phyloP scores from a whole-genome alignment of 2,113 vertebrate species.

The Bucco capensis region DNA sequence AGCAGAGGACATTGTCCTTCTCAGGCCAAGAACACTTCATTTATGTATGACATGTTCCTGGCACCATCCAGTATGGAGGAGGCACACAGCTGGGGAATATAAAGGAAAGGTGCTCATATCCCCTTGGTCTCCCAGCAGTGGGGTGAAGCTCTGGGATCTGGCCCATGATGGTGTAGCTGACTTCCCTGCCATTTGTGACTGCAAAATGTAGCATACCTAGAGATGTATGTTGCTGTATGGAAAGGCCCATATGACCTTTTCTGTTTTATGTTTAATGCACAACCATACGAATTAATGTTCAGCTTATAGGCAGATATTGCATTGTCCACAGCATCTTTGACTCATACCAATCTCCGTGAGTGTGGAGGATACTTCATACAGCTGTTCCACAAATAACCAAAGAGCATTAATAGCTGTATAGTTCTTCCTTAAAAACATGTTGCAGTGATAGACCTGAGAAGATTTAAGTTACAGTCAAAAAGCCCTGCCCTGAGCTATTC shows the following conservation, averaged over 20 bases:
- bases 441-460: neutral
- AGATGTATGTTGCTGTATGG: neutral
- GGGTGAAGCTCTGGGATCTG: neutral
- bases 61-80: rapidly evolving
- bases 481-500: neutral
- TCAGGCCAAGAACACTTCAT: neutral
- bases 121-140: neutral
- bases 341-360: neutral
- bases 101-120: neutral
- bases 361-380: neutral
- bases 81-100: neutral
- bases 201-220: rapidly evolving
- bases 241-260: neutral
- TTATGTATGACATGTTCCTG: rapidly evolving
- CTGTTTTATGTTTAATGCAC: neutral
- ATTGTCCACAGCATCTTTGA: neutral
- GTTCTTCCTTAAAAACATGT: neutral
- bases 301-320: neutral
- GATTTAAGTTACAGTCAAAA: neutral
- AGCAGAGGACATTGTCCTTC: neutral
- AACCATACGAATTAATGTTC: neutral
- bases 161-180: rapidly evolving
- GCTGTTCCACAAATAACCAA: neutral
- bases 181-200: neutral
- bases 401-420: neutral